Evolutionary conservation across 2,113 vertebrate species (phyloP).

Genomic region (Zeus faber): DNA sequence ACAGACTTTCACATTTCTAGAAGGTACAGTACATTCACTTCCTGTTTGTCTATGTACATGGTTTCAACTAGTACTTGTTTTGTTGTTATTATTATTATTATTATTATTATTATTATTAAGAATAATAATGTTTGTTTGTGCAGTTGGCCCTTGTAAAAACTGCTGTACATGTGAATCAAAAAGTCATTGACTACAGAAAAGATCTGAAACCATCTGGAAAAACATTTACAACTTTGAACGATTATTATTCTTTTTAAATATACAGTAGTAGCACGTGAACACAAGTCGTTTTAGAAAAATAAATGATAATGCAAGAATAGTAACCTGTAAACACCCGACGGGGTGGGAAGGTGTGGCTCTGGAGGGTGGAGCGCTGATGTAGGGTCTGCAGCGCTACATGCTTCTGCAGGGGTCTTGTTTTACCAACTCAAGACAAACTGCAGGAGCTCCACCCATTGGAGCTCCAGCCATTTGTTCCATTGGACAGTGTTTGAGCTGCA

Average conservation of each 20-base stretch:
- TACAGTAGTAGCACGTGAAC: slow-evolving; percentile 74
- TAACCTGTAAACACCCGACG: slow-evolving; percentile 47
- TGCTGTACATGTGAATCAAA: slow-evolving; percentile 42
- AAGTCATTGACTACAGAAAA: slow-evolving; percentile 60
- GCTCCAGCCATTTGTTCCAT: too few relatives aligned
- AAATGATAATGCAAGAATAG: slow-evolving; percentile 13
- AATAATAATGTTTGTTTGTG: slow-evolving; percentile 17
- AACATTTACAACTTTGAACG: slow-evolving; percentile 57
- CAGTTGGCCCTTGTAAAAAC: slow-evolving; percentile 51
- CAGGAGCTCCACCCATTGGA: not conserved
- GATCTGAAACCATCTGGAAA: slow-evolving; percentile 51
- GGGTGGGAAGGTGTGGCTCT: not conserved
- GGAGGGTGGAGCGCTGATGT: too few relatives aligned
- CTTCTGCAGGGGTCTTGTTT: too few relatives aligned
- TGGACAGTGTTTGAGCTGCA: too few relatives aligned
- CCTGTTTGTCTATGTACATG: slow-evolving; percentile 31
- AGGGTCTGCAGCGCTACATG: too few relatives aligned
- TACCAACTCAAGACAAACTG: too few relatives aligned
- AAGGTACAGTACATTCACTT: slow-evolving; percentile 62
- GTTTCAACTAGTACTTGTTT: slow-evolving; percentile 33
- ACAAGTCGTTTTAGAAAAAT: slow-evolving; percentile 44
- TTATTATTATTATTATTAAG: not conserved
- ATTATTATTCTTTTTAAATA: slow-evolving; percentile 64
- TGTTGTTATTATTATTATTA: slow-evolving; percentile 4
- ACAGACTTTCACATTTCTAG: slow-evolving; percentile 54